These are phyloP conservation scores for Chelon auratus DNA, from an alignment of 2,797 vertebrate species.

Conservation along the genomic window DNA sequence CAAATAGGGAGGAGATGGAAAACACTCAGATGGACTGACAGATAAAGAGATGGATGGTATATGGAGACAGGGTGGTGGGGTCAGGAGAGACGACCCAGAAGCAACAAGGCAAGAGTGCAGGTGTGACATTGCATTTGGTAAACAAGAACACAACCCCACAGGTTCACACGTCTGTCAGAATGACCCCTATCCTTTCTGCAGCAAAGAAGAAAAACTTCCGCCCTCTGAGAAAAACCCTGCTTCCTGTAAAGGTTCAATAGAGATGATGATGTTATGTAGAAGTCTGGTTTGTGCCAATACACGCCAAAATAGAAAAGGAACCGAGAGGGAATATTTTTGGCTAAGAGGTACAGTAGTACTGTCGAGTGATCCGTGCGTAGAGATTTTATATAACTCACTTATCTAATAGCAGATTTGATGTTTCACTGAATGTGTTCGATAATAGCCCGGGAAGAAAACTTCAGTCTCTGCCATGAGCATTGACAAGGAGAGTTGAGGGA, in stretches of 20 bases:
- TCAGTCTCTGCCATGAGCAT: background rate
- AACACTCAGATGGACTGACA: conserved; percentile 24
- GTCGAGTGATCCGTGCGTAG: conserved; percentile 26
- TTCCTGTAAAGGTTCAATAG: conserved; percentile 11
- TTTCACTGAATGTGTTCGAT: conserved; percentile 23
- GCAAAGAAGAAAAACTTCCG: background rate
- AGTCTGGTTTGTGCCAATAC: conserved; percentile 20
- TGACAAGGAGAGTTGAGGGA: background rate
- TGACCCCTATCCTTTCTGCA: conserved; percentile 1
- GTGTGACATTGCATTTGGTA: conserved; percentile 44
- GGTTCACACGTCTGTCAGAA: conserved; percentile 36
- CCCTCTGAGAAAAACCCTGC: background rate
- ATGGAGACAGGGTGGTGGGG: conserved; percentile 16
- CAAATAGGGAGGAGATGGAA: conserved; percentile 28
- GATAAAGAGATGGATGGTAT: conserved; percentile 11
- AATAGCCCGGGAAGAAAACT: conserved; percentile 35
- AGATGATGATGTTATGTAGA: background rate
- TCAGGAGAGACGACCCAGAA: conserved; percentile 53
- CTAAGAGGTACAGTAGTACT: conserved; percentile 35
- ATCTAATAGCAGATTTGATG: conserved; percentile 24
- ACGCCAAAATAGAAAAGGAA: conserved; percentile 14
- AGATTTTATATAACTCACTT: conserved; percentile 63
- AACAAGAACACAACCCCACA: conserved; percentile 39
- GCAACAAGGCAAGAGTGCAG: conserved; percentile 43
- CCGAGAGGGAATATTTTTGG: conserved; percentile 48